A percentile compares a stretch with the other conserved stretches of the same genome.
phyloP scores from a whole-genome alignment of 2,888 invertebrate species.

The Fabriciana adippe region DNA sequence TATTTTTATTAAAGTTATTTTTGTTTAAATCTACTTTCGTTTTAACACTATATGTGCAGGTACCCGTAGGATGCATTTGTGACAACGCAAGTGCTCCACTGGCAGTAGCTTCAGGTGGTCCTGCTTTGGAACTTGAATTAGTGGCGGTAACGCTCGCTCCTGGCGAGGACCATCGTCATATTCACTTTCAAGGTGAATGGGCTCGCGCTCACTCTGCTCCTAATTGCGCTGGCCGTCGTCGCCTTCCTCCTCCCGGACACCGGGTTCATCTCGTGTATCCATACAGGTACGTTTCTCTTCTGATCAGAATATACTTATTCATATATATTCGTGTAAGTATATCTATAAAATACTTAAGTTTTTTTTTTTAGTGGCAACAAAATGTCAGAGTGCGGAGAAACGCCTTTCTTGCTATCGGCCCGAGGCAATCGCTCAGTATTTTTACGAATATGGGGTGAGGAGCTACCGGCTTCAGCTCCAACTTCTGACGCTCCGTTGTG shows the following conservation, averaged over 20 bases:
- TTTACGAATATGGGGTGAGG: conserved; percentile 91
- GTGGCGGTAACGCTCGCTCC: conserved; percentile 88
- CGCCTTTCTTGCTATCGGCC: conserved; percentile 91
- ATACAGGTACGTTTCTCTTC: conserved; percentile 53
- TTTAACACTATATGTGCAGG: conserved; percentile 46
- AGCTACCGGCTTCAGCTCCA: conserved; percentile 85
- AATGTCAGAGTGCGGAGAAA: conserved; percentile 85
- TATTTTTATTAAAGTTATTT: too few relatives aligned
- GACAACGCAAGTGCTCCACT: conserved; percentile 84
- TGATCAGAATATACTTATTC: too few relatives aligned
- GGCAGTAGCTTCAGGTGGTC: conserved; percentile 53
- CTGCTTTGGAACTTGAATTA: conserved; percentile 88
- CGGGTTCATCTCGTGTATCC: conserved; percentile 63
- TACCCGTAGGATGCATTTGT: conserved; percentile 90
- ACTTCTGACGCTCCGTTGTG: conserved; percentile 86
- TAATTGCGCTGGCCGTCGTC: conserved; percentile 49
- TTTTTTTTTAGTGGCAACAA: conserved; percentile 46
- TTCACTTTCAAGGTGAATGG: conserved; percentile 89
- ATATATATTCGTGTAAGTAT: too few relatives aligned
- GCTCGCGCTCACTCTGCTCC: conserved; percentile 40
- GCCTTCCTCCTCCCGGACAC: conserved; percentile 55
- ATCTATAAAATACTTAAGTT: too few relatives aligned
- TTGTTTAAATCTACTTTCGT: background rate
- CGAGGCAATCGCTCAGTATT: conserved; percentile 91
- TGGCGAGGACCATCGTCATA: conserved; percentile 90